These are phyloP conservation scores for Peromyscus attwateri DNA, from an alignment of 2,797 vertebrate genomes.

Conservation along the genomic window DNA sequence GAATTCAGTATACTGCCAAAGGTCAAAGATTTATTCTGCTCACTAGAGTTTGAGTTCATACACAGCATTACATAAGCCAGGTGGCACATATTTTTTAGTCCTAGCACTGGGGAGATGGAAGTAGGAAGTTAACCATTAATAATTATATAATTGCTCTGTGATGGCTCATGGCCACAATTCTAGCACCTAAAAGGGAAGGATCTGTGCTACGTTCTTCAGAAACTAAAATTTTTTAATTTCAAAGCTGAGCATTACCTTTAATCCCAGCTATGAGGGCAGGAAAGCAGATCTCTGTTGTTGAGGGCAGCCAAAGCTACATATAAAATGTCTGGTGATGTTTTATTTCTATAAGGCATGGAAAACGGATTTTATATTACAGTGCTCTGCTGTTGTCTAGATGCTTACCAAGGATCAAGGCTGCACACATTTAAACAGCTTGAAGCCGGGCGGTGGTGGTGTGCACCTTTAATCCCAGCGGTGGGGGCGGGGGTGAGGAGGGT, in stretches of 20 bases:
- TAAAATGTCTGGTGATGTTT: neutral
- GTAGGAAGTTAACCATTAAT: neutral
- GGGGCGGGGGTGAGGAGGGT: too few species aligned
- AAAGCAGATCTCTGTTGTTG: neutral
- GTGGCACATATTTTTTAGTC: neutral
- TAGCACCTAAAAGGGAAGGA: neutral
- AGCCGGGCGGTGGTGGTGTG: too few species aligned
- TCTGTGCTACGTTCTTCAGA: neutral
- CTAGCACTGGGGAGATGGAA: neutral
- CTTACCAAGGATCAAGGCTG: too few species aligned
- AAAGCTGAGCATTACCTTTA: neutral
- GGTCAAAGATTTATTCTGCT: neutral
- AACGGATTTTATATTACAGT: neutral
- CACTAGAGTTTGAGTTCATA: neutral
- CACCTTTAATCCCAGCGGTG: too few species aligned
- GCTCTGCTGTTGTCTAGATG: neutral
- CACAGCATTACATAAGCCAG: neutral
- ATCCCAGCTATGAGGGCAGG: neutral
- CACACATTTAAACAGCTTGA: neutral
- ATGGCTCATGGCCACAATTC: neutral
- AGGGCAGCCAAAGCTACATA: neutral
- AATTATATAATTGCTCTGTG: neutral
- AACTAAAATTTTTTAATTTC: neutral
- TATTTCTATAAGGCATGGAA: neutral
- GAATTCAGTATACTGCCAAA: neutral